phyloP scores from a whole-genome alignment of 2,888 invertebrate species.

The Coecobrya sp. region DNA sequence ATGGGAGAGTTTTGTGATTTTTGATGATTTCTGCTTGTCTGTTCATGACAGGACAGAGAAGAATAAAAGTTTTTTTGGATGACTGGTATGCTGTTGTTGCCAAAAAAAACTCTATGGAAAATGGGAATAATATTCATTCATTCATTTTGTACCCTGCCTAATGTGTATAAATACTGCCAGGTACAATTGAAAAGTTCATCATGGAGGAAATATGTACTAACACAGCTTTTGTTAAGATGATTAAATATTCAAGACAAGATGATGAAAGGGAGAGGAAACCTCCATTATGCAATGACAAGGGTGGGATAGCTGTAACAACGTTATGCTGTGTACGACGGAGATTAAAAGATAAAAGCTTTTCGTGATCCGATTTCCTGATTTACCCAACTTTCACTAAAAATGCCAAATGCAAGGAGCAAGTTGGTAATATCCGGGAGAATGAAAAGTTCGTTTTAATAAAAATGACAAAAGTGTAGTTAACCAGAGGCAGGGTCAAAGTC shows the following conservation, averaged over 20 bases:
- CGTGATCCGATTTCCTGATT: not conserved
- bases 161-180: too few relatives aligned
- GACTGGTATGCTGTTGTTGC: not conserved
- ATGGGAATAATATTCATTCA: not conserved
- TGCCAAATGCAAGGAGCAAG: not conserved
- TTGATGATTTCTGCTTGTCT: not conserved
- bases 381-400: not conserved
- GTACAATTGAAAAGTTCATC: not conserved
- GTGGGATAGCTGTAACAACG: too few relatives aligned
- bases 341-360: too few relatives aligned
- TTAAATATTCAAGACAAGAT: constrained; percentile 27
- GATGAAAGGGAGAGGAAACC: not conserved
- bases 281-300: not conserved
- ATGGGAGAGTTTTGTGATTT: not conserved
- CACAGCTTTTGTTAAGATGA: not conserved
- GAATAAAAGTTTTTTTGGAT: too few relatives aligned
- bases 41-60: not conserved
- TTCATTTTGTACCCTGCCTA: too few relatives aligned
- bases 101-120: not conserved
- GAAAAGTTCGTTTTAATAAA: too few relatives aligned
- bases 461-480: too few relatives aligned
- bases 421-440: not conserved
- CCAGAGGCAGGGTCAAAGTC: too few relatives aligned
- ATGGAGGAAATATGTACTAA: not conserved
- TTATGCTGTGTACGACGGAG: too few relatives aligned